Base-by-base conservation (phyloP, 2,888 invertebrate genomes). In the Stenoptilia bipunctidactyla region DNA sequence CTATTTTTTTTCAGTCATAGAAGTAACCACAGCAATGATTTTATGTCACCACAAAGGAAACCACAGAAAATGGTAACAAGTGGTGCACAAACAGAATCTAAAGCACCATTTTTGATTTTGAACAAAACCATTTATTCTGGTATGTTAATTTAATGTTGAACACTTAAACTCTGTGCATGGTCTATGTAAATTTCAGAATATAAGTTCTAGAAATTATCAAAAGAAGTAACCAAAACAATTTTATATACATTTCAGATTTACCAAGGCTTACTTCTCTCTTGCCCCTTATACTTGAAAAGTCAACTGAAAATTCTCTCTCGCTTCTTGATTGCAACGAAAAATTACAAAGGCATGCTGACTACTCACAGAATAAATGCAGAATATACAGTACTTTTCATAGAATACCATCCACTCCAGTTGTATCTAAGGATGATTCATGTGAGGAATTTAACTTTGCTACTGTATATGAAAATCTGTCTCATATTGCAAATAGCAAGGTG, bases 281-380 rank as follows among this genome's bases (percentile, higher is more conserved):
- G 1, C 66, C 73, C 0, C 42, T 59, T 1, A 57, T 76, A 25
- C 45, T 76, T 8, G 65, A 73, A 38, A 52, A 62, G 0, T 54
- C 59, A 1, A 48, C 57, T 1, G 43, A 46, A 3, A 55, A 64
- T 10, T 64, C 67, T 15, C 51, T 56, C 40, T 66, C 64, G 1
- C 47, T 77, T 38, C 42, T 77, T 15, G 71, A 74, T 8, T 66
- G 64, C 48, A 77, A 70, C 1, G 76, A 79, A 41, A 77, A 74
- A 40, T 53, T 82, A 0, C 66, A 65, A 34, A 58, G 58, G 15
- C 56, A 56, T 2, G 49, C 58, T 0, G 68, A 69, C 9, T 41
- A 53, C 0, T 52, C 65, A 0, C 63, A 60, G 36, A 61, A 58
- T 45, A 67, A 67, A 27, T 75, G 71, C 39, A 49, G 63, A 6